Evolutionary conservation across 2,888 invertebrate genomes (phyloP).

Genomic region (Drosophila cyrtoloma): DNA sequence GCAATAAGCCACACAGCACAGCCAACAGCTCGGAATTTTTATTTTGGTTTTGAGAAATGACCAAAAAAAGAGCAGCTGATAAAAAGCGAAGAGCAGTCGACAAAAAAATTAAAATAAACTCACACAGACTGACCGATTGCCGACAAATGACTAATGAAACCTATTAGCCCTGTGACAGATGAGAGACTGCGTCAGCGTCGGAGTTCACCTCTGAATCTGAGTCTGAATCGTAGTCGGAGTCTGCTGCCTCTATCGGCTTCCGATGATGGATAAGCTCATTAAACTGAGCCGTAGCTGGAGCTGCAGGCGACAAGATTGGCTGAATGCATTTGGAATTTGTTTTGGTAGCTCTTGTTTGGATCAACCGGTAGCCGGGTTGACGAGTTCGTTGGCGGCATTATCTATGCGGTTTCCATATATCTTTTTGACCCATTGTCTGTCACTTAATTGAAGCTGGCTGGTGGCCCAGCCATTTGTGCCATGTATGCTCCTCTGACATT

Average conservation of each 20-base stretch:
- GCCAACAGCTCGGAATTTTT: constrained; percentile 27
- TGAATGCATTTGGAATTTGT: constrained; percentile 26
- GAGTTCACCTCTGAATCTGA: background rate
- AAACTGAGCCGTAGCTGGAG: constrained; percentile 54
- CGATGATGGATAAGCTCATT: constrained; percentile 79
- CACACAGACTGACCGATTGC: constrained; percentile 43
- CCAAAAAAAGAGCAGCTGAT: constrained; percentile 57
- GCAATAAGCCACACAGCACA: constrained; percentile 10
- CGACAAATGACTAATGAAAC: constrained; percentile 75
- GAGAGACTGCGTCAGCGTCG: constrained; percentile 41
- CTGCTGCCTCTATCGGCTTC: constrained; percentile 29
- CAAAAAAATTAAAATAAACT: constrained; percentile 2
- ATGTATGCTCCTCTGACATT: constrained; percentile 30
- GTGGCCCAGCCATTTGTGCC: constrained; percentile 54
- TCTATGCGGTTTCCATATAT: constrained; percentile 45
- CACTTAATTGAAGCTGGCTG: constrained; percentile 74
- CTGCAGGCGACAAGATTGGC: constrained; percentile 49
- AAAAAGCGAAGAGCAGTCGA: constrained; percentile 32
- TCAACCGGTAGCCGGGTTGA: constrained; percentile 68
- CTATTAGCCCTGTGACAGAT: constrained; percentile 80
- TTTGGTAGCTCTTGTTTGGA: constrained; percentile 35
- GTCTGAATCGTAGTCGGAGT: background rate
- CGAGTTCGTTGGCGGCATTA: constrained; percentile 60
- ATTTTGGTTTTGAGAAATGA: constrained; percentile 68
- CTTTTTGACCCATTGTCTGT: constrained; percentile 43